Conservation (phyloP, 2,888 invertebrate species). For the Protodeltote pygarga region DNA sequence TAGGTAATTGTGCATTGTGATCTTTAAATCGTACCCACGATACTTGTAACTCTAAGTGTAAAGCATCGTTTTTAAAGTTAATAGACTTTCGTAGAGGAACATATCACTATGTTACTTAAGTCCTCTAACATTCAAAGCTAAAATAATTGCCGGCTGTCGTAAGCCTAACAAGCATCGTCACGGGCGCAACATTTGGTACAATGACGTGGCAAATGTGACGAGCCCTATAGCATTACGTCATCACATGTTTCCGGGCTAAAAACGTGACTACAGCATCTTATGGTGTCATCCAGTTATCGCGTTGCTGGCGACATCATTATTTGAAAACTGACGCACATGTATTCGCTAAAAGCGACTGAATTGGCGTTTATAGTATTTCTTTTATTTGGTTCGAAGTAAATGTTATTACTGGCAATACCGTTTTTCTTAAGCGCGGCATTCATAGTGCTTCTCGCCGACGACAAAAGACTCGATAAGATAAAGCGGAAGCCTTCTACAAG, state of each 20-base stretch:
- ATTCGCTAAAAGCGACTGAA: constrained; percentile 17
- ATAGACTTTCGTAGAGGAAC: too few species aligned
- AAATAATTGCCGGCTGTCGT: constrained; percentile 36
- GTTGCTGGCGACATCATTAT: constrained; percentile 37
- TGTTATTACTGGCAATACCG: constrained; percentile 39
- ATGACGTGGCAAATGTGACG: constrained; percentile 45
- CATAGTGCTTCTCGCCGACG: constrained; percentile 21
- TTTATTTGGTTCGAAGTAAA: constrained; percentile 34
- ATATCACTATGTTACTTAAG: constrained; percentile 3
- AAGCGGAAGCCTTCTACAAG: constrained; percentile 17
- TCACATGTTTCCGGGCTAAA: constrained; percentile 34
- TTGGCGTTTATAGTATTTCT: constrained; percentile 19
- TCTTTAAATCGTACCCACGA: too few species aligned
- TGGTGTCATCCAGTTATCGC: constrained; percentile 42
- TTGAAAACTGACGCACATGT: constrained; percentile 18
- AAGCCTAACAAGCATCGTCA: constrained; percentile 44
- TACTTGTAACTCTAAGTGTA: too few species aligned
- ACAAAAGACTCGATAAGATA: constrained; percentile 32
- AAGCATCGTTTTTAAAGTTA: too few species aligned
- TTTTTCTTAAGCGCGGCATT: constrained; percentile 28
- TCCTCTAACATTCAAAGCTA: constrained; percentile 26
- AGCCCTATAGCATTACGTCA: constrained; percentile 42
- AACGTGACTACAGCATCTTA: constrained; percentile 44
- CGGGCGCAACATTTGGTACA: constrained; percentile 41
- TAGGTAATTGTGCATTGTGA: too few species aligned